These are phyloP conservation scores for Hormaphis cornu DNA, from an alignment of 1,140 invertebrate genomes.

Conservation along the genomic window DNA sequence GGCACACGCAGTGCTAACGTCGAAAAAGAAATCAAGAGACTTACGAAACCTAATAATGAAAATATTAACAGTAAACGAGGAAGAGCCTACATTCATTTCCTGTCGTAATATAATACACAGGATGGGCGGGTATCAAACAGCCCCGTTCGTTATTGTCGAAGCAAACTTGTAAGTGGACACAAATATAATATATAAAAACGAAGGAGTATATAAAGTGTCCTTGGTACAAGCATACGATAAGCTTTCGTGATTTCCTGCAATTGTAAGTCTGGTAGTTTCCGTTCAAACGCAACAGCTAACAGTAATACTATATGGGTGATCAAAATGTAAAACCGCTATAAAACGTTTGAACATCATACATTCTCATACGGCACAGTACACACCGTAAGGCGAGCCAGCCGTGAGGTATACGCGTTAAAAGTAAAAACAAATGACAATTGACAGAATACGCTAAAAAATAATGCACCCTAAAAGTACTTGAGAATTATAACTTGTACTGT, in stretches of 20 bases:
- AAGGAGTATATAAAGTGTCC: not conserved
- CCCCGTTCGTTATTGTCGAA: not conserved
- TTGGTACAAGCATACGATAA: not conserved
- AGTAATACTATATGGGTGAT: too few species aligned
- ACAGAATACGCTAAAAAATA: too few species aligned
- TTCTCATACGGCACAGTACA: not conserved
- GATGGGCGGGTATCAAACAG: not conserved
- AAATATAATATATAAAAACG: constrained; percentile 1
- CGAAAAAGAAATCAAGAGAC: not conserved
- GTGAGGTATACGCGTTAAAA: too few species aligned
- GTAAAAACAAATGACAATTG: too few species aligned
- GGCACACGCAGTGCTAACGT: not conserved
- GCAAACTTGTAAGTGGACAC: not conserved
- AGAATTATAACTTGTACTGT: too few species aligned
- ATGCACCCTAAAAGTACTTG: too few species aligned
- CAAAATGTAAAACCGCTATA: not conserved
- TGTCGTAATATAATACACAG: not conserved
- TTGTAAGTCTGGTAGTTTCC: constrained; percentile 9
- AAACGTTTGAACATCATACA: not conserved
- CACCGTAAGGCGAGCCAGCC: too few species aligned
- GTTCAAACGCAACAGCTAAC: not conserved
- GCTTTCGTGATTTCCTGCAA: constrained; percentile 20
- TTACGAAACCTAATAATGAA: constrained; percentile 8
- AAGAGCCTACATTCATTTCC: constrained; percentile 17
- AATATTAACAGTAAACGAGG: not conserved